A percentile compares a stretch with the other conserved stretches of the same genome.
Conservation (phyloP, 2,888 invertebrate genomes). For the Lasius fuliginosus region DNA sequence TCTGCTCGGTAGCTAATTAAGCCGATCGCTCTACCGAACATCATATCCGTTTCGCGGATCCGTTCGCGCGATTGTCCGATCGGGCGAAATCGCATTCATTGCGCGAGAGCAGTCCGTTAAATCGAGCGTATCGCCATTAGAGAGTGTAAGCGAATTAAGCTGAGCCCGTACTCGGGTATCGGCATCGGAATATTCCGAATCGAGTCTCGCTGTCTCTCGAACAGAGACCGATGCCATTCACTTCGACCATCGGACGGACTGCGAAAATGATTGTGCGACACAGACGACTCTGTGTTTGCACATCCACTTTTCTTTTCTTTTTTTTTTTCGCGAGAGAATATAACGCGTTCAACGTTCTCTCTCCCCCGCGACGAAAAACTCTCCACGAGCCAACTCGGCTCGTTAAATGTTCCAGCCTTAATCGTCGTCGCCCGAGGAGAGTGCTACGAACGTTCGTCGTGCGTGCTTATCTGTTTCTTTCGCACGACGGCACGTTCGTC, state of each 20-base stretch:
- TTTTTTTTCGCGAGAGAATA: slow-evolving; percentile 42
- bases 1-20: slow-evolving; percentile 45
- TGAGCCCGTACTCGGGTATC: slow-evolving; percentile 32
- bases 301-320: neutral
- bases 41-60: slow-evolving; percentile 49
- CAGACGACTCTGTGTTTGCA: slow-evolving; percentile 3
- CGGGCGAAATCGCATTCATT: slow-evolving; percentile 49
- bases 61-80: slow-evolving; percentile 50
- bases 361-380: slow-evolving; percentile 66
- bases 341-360: slow-evolving; percentile 40
- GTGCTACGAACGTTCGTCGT: neutral
- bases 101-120: slow-evolving; percentile 51
- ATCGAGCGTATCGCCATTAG: slow-evolving; percentile 52
- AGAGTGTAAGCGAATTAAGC: slow-evolving; percentile 54
- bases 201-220: slow-evolving; percentile 15
- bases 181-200: slow-evolving; percentile 46
- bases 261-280: slow-evolving; percentile 21
- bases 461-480: slow-evolving; percentile 44
- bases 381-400: neutral
- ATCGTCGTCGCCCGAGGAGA: neutral
- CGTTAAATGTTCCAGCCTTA: slow-evolving; percentile 2
- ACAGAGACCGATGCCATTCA: slow-evolving; percentile 25
- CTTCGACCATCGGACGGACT: neutral
- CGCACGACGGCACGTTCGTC: slow-evolving; percentile 45
- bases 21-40: slow-evolving; percentile 49